Conservation (phyloP, 2,797 vertebrate genomes). For the Sebastes aleutianus region DNA sequence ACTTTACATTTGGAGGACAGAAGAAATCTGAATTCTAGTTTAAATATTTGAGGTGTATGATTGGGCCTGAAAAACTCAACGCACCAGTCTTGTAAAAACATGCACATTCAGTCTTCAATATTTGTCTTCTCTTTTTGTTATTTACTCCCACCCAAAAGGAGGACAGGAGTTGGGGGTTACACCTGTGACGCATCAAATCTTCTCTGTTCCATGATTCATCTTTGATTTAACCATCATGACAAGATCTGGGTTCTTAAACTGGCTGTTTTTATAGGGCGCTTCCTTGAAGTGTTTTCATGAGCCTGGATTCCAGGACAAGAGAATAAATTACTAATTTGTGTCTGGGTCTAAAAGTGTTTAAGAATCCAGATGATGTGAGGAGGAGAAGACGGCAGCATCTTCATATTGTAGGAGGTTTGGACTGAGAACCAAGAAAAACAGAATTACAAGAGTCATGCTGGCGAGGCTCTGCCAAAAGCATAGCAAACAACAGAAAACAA, state of each 20-base stretch:
- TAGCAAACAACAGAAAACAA: background rate
- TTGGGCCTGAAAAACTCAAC: background rate
- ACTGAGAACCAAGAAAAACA: conserved; percentile 3
- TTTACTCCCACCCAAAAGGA: background rate
- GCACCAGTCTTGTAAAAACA: background rate
- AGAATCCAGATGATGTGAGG: conserved; percentile 45
- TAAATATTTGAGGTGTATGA: background rate
- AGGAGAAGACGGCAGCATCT: conserved; percentile 25
- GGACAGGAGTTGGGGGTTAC: conserved; percentile 5
- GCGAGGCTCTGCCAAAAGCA: background rate
- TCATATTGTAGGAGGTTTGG: conserved; percentile 18
- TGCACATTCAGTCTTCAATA: background rate
- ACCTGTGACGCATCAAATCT: conserved; percentile 49
- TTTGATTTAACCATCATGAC: conserved; percentile 43
- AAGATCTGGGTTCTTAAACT: conserved; percentile 57
- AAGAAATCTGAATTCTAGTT: background rate
- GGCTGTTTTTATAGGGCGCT: background rate
- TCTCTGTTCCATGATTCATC: conserved; percentile 67
- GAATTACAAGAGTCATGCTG: conserved; percentile 11
- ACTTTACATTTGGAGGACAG: background rate
- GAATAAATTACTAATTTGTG: conserved; percentile 13
- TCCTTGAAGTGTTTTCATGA: conserved; percentile 12
- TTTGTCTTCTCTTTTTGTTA: background rate
- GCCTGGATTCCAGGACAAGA: background rate
- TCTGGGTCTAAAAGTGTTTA: conserved; percentile 20